phyloP scores from a whole-genome alignment of 1,140 invertebrate genomes.

The Ephestia elutella region DNA sequence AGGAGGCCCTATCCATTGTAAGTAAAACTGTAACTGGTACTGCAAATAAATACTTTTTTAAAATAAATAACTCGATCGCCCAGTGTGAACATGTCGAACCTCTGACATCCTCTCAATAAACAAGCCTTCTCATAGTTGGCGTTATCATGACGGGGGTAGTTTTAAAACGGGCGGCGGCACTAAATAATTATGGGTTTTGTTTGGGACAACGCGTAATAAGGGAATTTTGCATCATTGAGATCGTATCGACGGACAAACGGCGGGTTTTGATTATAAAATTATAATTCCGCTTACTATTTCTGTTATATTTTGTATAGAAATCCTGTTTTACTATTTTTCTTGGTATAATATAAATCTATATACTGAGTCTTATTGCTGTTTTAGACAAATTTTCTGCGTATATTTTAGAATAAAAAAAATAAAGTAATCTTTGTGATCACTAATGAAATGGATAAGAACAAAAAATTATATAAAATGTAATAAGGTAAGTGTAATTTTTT shows the following conservation, averaged over 20 bases:
- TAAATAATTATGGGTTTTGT: conserved; percentile 19
- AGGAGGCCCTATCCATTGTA: too few species aligned
- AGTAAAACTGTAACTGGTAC: too few species aligned
- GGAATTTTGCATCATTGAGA: conserved; percentile 5
- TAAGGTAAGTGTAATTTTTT: too few species aligned
- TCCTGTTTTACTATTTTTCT: not conserved
- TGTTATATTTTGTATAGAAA: too few species aligned
- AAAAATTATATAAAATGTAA: too few species aligned
- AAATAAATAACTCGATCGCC: not conserved
- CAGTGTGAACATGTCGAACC: conserved; percentile 9
- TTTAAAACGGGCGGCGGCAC: conserved; percentile 19
- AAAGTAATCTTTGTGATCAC: too few species aligned
- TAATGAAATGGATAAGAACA: too few species aligned
- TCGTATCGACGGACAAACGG: not conserved
- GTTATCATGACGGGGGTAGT: conserved; percentile 19
- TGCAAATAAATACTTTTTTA: not conserved
- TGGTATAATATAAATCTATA: not conserved
- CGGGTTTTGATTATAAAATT: not conserved
- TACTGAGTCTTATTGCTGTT: too few species aligned
- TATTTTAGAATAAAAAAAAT: too few species aligned
- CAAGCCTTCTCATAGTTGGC: conserved; percentile 19
- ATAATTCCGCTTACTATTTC: not conserved
- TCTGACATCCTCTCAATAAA: conserved; percentile 20
- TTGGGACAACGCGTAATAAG: not conserved
- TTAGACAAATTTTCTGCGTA: too few species aligned